phyloP scores from a whole-genome alignment of 1,140 invertebrate genomes.

The Drosophila santomea region DNA sequence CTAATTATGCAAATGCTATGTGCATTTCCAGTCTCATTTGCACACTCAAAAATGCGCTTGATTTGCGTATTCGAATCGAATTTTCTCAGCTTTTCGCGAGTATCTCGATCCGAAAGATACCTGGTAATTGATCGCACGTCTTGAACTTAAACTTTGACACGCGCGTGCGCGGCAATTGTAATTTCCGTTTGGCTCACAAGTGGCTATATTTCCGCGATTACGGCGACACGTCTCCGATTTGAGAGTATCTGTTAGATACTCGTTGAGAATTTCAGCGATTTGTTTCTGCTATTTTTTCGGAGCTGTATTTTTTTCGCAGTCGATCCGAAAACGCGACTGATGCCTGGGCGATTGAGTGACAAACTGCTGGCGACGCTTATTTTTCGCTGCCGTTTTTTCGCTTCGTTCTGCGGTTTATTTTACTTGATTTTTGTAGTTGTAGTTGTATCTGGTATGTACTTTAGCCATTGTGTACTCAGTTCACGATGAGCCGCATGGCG shows the following conservation, averaged over 20 bases:
- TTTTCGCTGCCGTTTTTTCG: conserved; percentile 64
- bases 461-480: conserved; percentile 81
- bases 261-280: conserved; percentile 19
- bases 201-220: conserved; percentile 16
- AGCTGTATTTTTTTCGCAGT: conserved; percentile 12
- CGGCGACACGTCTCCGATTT: conserved; percentile 37
- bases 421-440: conserved; percentile 54
- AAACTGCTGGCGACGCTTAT: conserved; percentile 73
- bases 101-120: conserved; percentile 48
- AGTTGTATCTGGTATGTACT: conserved; percentile 66
- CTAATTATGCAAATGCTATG: conserved; percentile 61
- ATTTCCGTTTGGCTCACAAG: conserved; percentile 16
- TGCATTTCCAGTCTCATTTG: conserved; percentile 46
- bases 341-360: conserved; percentile 79
- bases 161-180: conserved; percentile 59
- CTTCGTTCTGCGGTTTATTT: conserved; percentile 71
- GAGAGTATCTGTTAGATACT: conserved; percentile 61
- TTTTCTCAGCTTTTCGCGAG: conserved; percentile 3
- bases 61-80: conserved; percentile 25
- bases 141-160: conserved; percentile 47
- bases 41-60: conserved; percentile 27
- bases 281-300: conserved; percentile 10
- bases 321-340: conserved; percentile 70
- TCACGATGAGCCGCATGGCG: conserved; percentile 69
- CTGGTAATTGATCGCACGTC: conserved; percentile 35